Base-by-base conservation (phyloP, 2,797 vertebrate genomes). In the Morus bassanus region DNA sequence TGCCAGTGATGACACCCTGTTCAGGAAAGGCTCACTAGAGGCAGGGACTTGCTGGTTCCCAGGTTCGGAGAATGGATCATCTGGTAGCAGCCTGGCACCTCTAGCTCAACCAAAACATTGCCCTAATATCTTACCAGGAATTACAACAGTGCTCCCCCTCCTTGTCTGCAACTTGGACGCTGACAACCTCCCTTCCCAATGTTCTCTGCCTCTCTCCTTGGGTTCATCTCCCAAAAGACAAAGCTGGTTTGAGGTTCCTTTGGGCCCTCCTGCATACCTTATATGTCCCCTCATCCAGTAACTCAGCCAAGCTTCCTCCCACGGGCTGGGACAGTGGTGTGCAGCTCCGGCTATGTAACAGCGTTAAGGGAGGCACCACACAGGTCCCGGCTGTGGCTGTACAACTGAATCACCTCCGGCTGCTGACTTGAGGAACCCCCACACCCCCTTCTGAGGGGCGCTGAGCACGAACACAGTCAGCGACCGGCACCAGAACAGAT, bases 301-400 rank as follows among this genome's bases (percentile, higher is more conserved):
- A 50, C 39, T 37, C 54, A 57, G 61, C 46, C 46, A 51, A 51
- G 78, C 10, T 61, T 50, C 60, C 60, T n/a, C 33, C 72, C 23
- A 12, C 0, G 0, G 51, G 13, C 72, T 48, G 19, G 46, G 53
- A 51, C 46, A 57, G 60, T 1, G 0, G 10, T 13, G 30, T 0
- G 3, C 39, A 46, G 72, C 78, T 83, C 15, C 1, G 2, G 64
- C 33, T 59, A 11, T 0, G 18, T 15, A 25, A 14, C 28, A 72
- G 30, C 3, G 0, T n/a, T 51, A 24, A 84, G 37, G 28, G 60
- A 63, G 43, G 37, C 45, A 51, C 30, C 39, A 11, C 7, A 0
- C 50, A 41, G 18, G 30, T 19, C 27, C 18, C 45, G 16, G 63
- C 50, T 43, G 63, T 30, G 35, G 25, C 64, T 53, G 51, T 37